phyloP scores from a whole-genome alignment of 2,113 vertebrate species.

The Chaetodon auriga region DNA sequence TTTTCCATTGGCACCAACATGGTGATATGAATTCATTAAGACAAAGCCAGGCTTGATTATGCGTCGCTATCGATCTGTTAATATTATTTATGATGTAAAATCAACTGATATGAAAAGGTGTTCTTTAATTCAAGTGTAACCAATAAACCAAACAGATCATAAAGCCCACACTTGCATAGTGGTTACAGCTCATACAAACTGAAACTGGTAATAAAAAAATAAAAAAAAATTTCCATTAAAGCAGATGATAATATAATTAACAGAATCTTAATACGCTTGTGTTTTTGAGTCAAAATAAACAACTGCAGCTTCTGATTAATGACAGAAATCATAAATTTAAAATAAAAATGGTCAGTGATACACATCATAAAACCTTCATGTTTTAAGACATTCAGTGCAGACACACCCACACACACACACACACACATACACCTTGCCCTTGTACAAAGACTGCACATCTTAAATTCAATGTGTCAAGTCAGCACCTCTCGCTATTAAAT shows the following conservation, averaged over 20 bases:
- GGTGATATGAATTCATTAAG: not conserved
- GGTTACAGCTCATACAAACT: not conserved
- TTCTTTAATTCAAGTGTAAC: slow-evolving; percentile 46
- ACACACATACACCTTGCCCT: not conserved
- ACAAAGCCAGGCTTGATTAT: not conserved
- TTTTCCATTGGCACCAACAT: slow-evolving; percentile 34
- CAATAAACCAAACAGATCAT: not conserved
- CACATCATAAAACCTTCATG: not conserved
- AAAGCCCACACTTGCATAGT: slow-evolving; percentile 22
- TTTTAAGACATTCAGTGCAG: slow-evolving; percentile 1
- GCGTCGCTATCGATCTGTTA: not conserved
- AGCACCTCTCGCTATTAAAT: not conserved
- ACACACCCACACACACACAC: not conserved
- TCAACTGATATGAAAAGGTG: not conserved
- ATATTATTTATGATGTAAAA: not conserved
- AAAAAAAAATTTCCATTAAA: not conserved
- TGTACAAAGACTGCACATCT: not conserved
- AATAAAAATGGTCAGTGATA: not conserved
- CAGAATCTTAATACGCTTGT: too few relatives aligned
- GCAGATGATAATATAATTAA: too few relatives aligned
- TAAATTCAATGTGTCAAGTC: not conserved
- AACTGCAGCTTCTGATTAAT: not conserved
- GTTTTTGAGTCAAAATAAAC: not conserved
- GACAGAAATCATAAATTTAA: not conserved
- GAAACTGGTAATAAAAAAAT: not conserved